These are phyloP conservation scores for Miltochrista miniata DNA, from an alignment of 2,888 invertebrate genomes.

Conservation along the genomic window DNA sequence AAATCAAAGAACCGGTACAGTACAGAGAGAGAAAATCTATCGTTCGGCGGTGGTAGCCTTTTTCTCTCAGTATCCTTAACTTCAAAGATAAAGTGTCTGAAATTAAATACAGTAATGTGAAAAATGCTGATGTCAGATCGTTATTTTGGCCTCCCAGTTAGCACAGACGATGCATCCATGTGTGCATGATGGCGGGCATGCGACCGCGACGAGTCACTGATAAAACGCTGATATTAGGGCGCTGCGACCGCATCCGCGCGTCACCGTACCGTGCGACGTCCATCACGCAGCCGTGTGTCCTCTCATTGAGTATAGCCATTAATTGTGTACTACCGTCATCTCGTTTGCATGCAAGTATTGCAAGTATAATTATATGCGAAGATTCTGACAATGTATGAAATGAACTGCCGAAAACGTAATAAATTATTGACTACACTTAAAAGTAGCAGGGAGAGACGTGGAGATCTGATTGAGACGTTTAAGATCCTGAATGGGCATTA, in stretches of 20 bases:
- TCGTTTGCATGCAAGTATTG: conserved; percentile 6
- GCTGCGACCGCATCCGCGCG: conserved; percentile 50
- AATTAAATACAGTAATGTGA: not conserved
- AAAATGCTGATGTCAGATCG: conserved; percentile 18
- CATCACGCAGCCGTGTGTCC: conserved; percentile 55
- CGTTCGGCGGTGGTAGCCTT: too few relatives aligned
- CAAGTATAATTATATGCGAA: not conserved
- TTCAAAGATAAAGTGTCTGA: not conserved
- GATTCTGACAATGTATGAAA: too few relatives aligned
- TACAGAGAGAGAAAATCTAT: too few relatives aligned
- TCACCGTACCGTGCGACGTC: conserved; percentile 50
- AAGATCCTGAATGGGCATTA: too few relatives aligned
- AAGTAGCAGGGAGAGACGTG: not conserved
- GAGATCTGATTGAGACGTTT: too few relatives aligned
- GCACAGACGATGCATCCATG: conserved; percentile 25
- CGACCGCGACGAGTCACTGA: conserved; percentile 65
- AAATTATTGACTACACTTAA: not conserved
- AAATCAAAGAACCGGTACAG: too few relatives aligned
- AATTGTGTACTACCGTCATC: conserved; percentile 40
- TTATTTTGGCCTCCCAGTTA: conserved; percentile 29
- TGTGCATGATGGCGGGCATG: conserved; percentile 28
- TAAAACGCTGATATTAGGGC: conserved; percentile 78
- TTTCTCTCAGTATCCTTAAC: not conserved
- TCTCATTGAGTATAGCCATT: conserved; percentile 38
- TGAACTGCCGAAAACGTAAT: too few relatives aligned